phyloP scores from a whole-genome alignment of 1,140 invertebrate species.

The Ips typographus region DNA sequence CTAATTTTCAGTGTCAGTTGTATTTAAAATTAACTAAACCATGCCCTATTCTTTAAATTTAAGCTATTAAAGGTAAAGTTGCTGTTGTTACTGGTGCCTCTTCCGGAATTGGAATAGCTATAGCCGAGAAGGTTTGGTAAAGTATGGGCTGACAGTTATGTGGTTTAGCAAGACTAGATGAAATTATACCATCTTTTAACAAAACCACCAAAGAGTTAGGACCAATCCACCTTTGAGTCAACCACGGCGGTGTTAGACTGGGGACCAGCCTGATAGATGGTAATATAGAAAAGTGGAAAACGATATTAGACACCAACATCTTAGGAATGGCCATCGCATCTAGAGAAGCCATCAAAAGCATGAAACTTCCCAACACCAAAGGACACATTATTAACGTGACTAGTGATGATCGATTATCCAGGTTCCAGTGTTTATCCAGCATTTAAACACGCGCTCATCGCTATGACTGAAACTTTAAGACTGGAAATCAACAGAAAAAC shows the following conservation, averaged over 20 bases:
- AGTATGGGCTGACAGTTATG: constrained; percentile 28
- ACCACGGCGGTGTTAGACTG: constrained; percentile 64
- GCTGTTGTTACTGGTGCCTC: constrained; percentile 26
- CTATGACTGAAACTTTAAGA: constrained; percentile 62
- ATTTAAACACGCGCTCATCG: constrained; percentile 61
- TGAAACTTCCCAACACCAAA: constrained; percentile 30
- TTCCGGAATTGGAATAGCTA: constrained; percentile 18
- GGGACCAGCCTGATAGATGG: constrained; percentile 9
- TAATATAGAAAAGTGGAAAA: constrained; percentile 12
- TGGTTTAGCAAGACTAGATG: constrained; percentile 48
- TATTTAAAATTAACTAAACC: neutral
- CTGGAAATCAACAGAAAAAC: constrained; percentile 54
- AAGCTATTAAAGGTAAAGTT: constrained; percentile 7
- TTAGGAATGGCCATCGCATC: constrained; percentile 57
- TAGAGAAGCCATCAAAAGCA: constrained; percentile 55
- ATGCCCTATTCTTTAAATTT: constrained; percentile 6
- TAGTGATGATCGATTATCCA: constrained; percentile 42
- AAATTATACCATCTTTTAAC: constrained; percentile 66
- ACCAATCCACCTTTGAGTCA: constrained; percentile 69
- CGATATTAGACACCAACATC: constrained; percentile 33
- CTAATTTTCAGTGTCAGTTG: too few species aligned
- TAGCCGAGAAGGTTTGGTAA: constrained; percentile 10
- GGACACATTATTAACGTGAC: constrained; percentile 15
- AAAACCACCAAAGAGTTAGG: constrained; percentile 62
- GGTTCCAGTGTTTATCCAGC: constrained; percentile 57